Percentiles rank a stretch among this genome's conserved stretches.
These are phyloP conservation scores for Centropus unirufus DNA, from an alignment of 2,113 vertebrate genomes.

Conservation along the genomic window DNA sequence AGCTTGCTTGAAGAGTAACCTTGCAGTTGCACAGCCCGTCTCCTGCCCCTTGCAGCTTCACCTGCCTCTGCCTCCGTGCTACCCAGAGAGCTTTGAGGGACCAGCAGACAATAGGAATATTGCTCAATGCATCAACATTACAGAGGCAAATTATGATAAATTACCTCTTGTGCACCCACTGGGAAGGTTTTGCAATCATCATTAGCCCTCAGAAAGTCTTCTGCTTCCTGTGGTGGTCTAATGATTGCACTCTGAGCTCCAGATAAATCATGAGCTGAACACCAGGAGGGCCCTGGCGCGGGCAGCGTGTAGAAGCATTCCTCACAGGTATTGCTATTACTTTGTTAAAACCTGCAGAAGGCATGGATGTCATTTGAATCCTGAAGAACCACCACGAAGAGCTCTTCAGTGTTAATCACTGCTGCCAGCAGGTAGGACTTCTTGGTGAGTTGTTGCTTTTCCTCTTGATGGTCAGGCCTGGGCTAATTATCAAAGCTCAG, in stretches of 20 bases:
- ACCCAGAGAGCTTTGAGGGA: not conserved
- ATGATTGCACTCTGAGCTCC: not conserved
- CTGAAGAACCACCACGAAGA: rapidly evolving
- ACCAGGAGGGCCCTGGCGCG: not conserved
- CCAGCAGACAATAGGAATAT: rapidly evolving
- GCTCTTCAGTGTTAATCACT: rapidly evolving
- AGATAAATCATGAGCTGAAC: not conserved
- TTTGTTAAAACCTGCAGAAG: not conserved
- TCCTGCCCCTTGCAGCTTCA: not conserved
- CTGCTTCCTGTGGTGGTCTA: not conserved
- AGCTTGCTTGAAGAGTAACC: rapidly evolving
- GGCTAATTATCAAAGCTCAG: not conserved
- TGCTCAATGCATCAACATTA: not conserved
- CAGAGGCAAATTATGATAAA: not conserved
- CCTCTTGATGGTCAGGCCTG: not conserved
- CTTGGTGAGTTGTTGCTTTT: rapidly evolving
- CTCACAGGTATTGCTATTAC: not conserved
- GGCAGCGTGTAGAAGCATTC: not conserved
- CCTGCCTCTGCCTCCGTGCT: not conserved
- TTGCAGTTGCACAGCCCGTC: not conserved
- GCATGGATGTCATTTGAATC: not conserved
- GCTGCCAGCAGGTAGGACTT: not conserved
- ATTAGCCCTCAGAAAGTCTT: not conserved
- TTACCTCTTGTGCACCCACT: not conserved
- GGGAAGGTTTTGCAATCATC: not conserved